Evolutionary conservation across 2,113 vertebrate genomes (phyloP), one percentile per base, ranked within the genome.

Genomic region (Alligator mississippiensis): DNA sequence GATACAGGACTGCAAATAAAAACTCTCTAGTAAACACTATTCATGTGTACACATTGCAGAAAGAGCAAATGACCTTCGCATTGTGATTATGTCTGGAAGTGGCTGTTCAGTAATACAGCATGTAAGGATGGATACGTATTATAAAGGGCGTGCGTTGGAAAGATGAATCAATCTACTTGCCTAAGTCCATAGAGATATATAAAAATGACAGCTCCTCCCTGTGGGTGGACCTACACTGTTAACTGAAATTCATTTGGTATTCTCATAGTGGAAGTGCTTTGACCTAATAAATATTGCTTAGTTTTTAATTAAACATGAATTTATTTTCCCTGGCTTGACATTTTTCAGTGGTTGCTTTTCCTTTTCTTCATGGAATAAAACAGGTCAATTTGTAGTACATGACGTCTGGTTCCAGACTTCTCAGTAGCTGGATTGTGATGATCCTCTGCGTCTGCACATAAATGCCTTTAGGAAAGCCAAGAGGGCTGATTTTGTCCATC

Each of bases 11-110:
- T 87, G 21, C n/a, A 47, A 47, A 47, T 47, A 47, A 63, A 66
- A 76, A 81, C 84, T 78, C 75, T 80, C 72, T 93, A 11, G 13
- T 96, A 82, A 89, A 66, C 28, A n/a, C 63, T 85, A 81, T 90
- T 88, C 75, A 54, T 59, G 89, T 89, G 59, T 87, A 74, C 80
- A 87, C 86, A 90, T 38, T 84, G 74, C 76, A 76, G 85, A 87
- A 85, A 84, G 24, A 95, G 78, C 72, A 94, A 58, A 61, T 81
- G 58, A 8, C 55, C 15, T 90, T 77, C 2, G 1, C 38, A 34
- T 47, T 24, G 21, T 24, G 34, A 47, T 38, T 75, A 2, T 66
- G 87, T 63, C 58, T 88, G 77, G 54, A 64, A 84, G 83, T 84
- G 89, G 34, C 72, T 90, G 77, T 61, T 57, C 66, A 57, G 61